Conservation (phyloP, 2,888 invertebrate species). For the Cephus spinipes region DNA sequence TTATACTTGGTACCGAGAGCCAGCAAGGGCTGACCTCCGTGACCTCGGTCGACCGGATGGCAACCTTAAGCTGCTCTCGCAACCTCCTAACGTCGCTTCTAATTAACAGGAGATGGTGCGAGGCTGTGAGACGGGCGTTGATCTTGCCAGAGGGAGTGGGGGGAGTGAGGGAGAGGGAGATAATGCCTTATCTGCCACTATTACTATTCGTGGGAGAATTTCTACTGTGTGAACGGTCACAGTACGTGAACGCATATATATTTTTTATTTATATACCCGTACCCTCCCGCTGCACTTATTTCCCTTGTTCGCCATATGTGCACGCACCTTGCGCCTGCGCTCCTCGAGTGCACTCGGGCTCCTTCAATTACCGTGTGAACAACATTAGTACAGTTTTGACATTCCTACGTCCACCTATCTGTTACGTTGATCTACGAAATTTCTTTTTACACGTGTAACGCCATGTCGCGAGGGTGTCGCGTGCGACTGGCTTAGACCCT, state of each 20-base stretch:
- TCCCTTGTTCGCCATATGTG: neutral
- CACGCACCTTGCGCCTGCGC: neutral
- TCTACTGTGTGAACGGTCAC: slow-evolving; percentile 55
- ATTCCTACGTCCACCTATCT: neutral
- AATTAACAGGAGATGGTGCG: neutral
- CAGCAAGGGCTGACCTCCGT: neutral
- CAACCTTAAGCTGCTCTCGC: neutral
- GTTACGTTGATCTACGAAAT: neutral
- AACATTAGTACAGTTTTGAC: neutral
- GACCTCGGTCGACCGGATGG: neutral
- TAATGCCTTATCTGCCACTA: neutral
- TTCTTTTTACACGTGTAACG: slow-evolving; percentile 22
- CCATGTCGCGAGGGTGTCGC: slow-evolving; percentile 34
- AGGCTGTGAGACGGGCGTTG: neutral
- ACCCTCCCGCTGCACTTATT: neutral
- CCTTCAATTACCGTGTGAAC: neutral
- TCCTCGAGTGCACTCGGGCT: neutral
- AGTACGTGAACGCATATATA: slow-evolving; percentile 42
- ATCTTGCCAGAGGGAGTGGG: neutral
- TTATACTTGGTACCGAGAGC: neutral
- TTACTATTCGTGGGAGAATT: neutral
- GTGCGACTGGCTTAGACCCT: slow-evolving; percentile 29
- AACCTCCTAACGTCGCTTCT: neutral
- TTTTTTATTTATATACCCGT: neutral
- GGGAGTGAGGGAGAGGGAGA: neutral